Conservation (phyloP, 2,888 invertebrate species). For the Hirtodrosophila cameraria region DNA sequence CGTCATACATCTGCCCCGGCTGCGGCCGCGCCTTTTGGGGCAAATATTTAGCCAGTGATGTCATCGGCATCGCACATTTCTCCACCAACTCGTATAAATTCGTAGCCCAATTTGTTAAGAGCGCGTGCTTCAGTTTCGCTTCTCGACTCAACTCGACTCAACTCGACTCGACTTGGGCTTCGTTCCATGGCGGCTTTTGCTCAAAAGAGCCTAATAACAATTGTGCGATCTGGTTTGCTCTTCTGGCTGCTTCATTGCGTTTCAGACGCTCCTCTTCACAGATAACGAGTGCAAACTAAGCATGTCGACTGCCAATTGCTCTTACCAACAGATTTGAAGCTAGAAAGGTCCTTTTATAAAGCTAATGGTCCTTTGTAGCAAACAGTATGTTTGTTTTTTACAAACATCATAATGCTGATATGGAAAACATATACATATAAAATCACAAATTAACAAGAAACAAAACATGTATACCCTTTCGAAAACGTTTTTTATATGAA, state of each 20-base stretch:
- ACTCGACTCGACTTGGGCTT: too few species aligned
- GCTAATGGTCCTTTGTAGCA: too few species aligned
- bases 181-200: constrained; percentile 61
- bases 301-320: constrained; percentile 27
- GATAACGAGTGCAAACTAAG: constrained; percentile 32
- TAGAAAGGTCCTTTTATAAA: too few species aligned
- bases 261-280: constrained; percentile 45
- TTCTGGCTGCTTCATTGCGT: constrained; percentile 28
- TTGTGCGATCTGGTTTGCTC: constrained; percentile 68
- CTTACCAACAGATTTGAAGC: constrained; percentile 1
- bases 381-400: too few species aligned
- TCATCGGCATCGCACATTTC: constrained; percentile 65
- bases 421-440: too few species aligned
- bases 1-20: constrained; percentile 37
- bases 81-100: constrained; percentile 63
- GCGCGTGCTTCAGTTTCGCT: constrained; percentile 76
- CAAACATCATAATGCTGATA: too few species aligned
- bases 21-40: constrained; percentile 71
- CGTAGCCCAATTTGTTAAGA: constrained; percentile 77
- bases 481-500: too few species aligned
- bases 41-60: constrained; percentile 73
- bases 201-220: constrained; percentile 78
- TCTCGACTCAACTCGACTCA: too few species aligned
- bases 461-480: too few species aligned
- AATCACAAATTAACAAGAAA: too few species aligned